phyloP scores from a whole-genome alignment of 2,113 vertebrate species.

The Dicrurus megarhynchus region DNA sequence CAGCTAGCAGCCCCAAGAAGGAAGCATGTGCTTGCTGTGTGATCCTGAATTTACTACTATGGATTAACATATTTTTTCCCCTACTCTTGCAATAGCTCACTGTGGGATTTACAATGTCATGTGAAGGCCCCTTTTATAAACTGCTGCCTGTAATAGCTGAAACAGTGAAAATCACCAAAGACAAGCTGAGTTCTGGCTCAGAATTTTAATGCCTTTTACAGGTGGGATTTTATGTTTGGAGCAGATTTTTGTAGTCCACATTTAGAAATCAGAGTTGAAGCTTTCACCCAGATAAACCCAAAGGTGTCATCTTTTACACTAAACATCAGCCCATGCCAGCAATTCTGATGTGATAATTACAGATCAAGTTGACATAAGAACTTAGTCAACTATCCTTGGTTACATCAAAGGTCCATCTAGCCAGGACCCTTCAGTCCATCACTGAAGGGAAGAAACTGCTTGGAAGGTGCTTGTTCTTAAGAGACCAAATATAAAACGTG shows the following conservation, averaged over 20 bases:
- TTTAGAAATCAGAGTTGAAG: neutral
- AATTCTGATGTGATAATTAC: neutral
- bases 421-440: neutral
- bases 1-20: neutral
- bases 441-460: neutral
- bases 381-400: neutral
- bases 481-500: neutral
- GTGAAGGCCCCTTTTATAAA: slow-evolving; percentile 7
- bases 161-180: slow-evolving; percentile 20
- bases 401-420: neutral
- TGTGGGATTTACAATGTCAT: slow-evolving; percentile 17
- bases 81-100: neutral
- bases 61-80: neutral
- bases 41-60: slow-evolving; percentile 26
- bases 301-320: neutral
- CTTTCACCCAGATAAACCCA: neutral
- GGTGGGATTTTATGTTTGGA: neutral
- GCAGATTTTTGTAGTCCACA: neutral
- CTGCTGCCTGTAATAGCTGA: neutral
- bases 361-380: neutral
- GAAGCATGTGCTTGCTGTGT: neutral
- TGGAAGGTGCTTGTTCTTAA: neutral
- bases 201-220: slow-evolving; percentile 25
- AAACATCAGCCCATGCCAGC: neutral
- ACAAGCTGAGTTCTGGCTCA: neutral